A percentile compares a stretch with the other conserved stretches of the same genome.
phyloP scores from a whole-genome alignment of 2,113 vertebrate genomes.

The Lamprologus callipterus region DNA sequence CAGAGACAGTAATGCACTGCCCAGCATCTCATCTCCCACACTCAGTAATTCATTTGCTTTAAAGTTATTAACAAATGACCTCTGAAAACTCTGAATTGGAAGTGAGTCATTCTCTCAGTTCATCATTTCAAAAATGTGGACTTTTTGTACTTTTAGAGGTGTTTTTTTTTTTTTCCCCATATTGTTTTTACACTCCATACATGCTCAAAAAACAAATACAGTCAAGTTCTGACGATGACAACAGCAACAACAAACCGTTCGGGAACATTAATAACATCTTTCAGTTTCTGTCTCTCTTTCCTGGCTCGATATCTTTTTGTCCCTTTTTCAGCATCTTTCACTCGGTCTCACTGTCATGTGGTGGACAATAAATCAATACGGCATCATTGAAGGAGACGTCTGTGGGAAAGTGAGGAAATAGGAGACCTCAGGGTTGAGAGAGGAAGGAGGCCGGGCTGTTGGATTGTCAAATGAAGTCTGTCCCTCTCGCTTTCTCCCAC shows the following conservation, averaged over 20 bases:
- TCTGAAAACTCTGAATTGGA: not conserved
- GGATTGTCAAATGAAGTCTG: conserved; percentile 24
- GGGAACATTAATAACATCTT: conserved; percentile 24
- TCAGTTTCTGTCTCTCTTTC: not conserved
- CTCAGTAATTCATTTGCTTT: conserved; percentile 35
- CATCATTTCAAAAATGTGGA: not conserved
- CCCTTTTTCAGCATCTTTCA: conserved; percentile 3
- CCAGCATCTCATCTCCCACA: not conserved
- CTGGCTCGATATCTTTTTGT: not conserved
- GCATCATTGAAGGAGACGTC: conserved; percentile 51
- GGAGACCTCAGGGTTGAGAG: conserved; percentile 14
- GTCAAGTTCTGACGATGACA: not conserved
- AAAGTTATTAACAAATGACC: conserved; percentile 12
- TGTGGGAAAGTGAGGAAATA: conserved; percentile 44
- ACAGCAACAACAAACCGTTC: not conserved
- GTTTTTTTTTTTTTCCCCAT: not conserved
- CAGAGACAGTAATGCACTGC: not conserved
- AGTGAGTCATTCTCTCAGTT: not conserved
- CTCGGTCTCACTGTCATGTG: conserved; percentile 26
- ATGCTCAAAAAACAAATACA: not conserved
- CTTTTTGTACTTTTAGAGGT: not conserved
- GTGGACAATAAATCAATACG: conserved; percentile 56
- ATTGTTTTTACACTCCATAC: not conserved
- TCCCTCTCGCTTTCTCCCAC: not conserved
- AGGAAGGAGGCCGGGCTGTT: not conserved